Percentiles rank a stretch among this genome's conserved stretches.
Evolutionary conservation across 2,113 vertebrate species (phyloP).

Genomic region (Paradisaea rubra): DNA sequence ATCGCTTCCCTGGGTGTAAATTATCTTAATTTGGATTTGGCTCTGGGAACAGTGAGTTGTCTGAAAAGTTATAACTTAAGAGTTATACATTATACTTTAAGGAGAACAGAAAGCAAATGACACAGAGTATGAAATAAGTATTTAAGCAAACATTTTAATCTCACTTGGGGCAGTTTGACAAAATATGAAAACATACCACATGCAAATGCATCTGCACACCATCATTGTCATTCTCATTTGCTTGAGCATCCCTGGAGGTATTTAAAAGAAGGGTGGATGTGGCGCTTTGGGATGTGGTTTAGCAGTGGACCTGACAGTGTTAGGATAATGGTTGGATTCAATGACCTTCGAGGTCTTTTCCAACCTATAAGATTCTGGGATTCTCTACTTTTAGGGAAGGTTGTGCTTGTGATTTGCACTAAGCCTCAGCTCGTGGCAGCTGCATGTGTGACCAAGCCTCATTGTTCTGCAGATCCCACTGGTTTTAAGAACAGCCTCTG

Average conservation of each 20-base stretch:
- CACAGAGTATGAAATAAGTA: neutral
- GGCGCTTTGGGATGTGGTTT: neutral
- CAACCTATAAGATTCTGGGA: neutral
- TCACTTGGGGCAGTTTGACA: neutral
- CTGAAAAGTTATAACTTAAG: neutral
- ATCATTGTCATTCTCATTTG: neutral
- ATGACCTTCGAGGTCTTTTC: neutral
- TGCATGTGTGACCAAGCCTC: accelerated
- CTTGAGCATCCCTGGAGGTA: neutral
- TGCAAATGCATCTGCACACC: neutral
- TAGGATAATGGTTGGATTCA: neutral
- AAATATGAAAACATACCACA: neutral
- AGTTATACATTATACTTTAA: neutral
- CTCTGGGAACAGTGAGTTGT: neutral
- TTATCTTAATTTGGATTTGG: neutral
- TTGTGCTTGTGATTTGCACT: neutral
- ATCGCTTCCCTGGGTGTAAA: accelerated
- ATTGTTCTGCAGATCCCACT: neutral
- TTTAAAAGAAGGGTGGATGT: neutral
- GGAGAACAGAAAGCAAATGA: neutral
- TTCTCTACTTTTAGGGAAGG: neutral
- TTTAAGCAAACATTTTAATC: neutral
- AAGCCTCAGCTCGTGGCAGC: neutral
- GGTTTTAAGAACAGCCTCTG: neutral
- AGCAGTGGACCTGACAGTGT: neutral